Conservation (phyloP, 2,888 invertebrate species). For the Brachyptera putata region DNA sequence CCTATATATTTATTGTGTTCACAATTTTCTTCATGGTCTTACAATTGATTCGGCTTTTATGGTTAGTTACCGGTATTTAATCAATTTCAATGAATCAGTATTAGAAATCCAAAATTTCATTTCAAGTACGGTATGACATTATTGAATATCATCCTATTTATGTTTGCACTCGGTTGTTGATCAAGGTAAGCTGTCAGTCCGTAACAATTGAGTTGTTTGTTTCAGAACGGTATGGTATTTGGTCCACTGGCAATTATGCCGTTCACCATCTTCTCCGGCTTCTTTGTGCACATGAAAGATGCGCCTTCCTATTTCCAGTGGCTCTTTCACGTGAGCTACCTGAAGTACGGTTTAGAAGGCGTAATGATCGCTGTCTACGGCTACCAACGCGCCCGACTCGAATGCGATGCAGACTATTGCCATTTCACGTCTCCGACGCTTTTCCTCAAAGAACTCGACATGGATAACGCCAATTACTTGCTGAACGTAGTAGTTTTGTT, state of each 20-base stretch:
- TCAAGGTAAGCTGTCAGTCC: too few relatives aligned
- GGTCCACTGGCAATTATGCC: constrained; percentile 86
- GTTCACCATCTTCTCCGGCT: constrained; percentile 87
- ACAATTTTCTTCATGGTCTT: too few relatives aligned
- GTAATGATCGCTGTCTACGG: constrained; percentile 78
- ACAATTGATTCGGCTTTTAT: too few relatives aligned
- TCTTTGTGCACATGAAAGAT: constrained; percentile 80
- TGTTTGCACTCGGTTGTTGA: too few relatives aligned
- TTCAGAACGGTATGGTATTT: constrained; percentile 82
- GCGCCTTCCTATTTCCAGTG: constrained; percentile 74
- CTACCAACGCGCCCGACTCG: constrained; percentile 66
- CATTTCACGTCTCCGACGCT: constrained; percentile 63
- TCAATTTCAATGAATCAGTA: too few relatives aligned
- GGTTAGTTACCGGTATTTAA: too few relatives aligned
- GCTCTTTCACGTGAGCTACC: constrained; percentile 83
- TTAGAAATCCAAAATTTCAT: too few relatives aligned
- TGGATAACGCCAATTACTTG: constrained; percentile 62
- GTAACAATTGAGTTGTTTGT: too few relatives aligned
- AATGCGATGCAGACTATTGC: constrained; percentile 72
- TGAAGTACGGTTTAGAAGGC: constrained; percentile 86
- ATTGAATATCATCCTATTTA: too few relatives aligned
- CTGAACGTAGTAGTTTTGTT: constrained; percentile 62
- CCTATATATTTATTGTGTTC: not conserved
- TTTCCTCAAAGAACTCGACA: constrained; percentile 71
- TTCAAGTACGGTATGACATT: too few relatives aligned